Evolutionary conservation across 2,888 invertebrate genomes (phyloP), one percentile per base, ranked within the genome.

Genomic region (Zootermopsis nevadensis): DNA sequence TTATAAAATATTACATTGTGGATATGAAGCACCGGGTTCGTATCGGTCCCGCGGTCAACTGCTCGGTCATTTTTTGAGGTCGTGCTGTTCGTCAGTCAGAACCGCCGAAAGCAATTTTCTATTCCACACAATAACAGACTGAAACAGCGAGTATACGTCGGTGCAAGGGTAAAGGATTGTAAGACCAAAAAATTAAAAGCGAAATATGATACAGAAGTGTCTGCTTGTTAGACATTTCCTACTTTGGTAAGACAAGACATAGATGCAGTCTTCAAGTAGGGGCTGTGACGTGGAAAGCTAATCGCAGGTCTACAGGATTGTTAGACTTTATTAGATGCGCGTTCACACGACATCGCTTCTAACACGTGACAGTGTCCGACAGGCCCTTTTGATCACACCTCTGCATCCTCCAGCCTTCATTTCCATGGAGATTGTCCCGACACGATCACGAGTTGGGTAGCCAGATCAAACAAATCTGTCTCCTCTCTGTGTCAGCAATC

Each of bases 371-470:
- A 27, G 60, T 60, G 60, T 60, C n/a, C 60, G 60, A 60, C 60
- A 60, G 60, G n/a, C 60, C 27, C n/a, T 24, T 31, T 69, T 31
- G 69, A 31, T 33, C 31, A 31, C 31, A 27, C 69, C 31, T 22
- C 69, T 30, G 31, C 33, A 69, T 33, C 60, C n/a, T 15, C 60
- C n/a, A 3, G 60, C 12, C 4, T 22, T 69, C 69, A 69, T 69
- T 69, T 69, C 69, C 33, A 69, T 69, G 69, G 31, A 69, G 69
- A 69, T 69, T 69, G 69, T 60, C 27, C 60, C n/a, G 60, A 60
- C 60, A 60, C 2, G 60, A 27, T 27, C 1, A n/a, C n/a, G 60
- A 60, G 60, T 27, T 60, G 60, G 60, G 60, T 27, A n/a, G n/a
- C 60, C 27, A 27, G 60, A 60, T 60, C 60, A 60, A 60, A 60